Percentiles rank a stretch among this genome's conserved stretches.
These are phyloP conservation scores for Pelagia noctiluca DNA, from an alignment of 30 jellyfish, hydroid and myxozoan genomes.

Conservation along the genomic window DNA sequence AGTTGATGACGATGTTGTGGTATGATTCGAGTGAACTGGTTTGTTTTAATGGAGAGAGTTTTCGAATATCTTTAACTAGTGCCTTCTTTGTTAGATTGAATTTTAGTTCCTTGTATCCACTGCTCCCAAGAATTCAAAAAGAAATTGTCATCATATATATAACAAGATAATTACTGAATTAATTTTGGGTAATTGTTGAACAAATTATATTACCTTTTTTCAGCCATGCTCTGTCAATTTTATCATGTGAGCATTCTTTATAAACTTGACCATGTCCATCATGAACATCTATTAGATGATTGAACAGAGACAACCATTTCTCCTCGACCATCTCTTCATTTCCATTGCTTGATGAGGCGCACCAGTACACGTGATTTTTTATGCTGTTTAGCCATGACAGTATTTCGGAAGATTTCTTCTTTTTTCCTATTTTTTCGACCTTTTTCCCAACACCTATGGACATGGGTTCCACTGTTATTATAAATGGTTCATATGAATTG, in stretches of 20 bases:
- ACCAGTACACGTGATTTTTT: background rate
- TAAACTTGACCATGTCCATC: background rate
- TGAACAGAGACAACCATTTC: slow-evolving; percentile 1
- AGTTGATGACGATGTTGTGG: slow-evolving; percentile 29
- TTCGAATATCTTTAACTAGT: slow-evolving; percentile 32
- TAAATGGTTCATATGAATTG: too few relatives aligned
- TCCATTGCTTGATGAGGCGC: background rate
- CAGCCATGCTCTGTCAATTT: slow-evolving; percentile 21
- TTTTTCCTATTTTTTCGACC: slow-evolving; percentile 17
- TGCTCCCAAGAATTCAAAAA: slow-evolving; percentile 25
- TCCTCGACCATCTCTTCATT: background rate
- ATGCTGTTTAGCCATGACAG: slow-evolving; percentile 16
- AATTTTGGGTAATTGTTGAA: background rate
- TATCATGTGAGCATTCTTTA: slow-evolving; percentile 34
- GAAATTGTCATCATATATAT: background rate
- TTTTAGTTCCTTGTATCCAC: slow-evolving; percentile 50
- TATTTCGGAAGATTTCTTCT: background rate
- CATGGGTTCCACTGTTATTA: too few relatives aligned
- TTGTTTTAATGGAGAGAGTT: slow-evolving; percentile 49
- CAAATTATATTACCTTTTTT: slow-evolving; percentile 1
- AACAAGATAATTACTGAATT: too few relatives aligned
- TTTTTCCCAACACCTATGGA: slow-evolving; percentile 31
- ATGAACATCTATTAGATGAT: background rate
- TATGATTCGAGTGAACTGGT: slow-evolving; percentile 47
- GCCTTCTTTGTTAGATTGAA: background rate